Percentiles rank a stretch among this genome's conserved stretches.
Evolutionary conservation across 2,797 vertebrate genomes (phyloP).

Genomic region (Otolemur crassicaudatus): DNA sequence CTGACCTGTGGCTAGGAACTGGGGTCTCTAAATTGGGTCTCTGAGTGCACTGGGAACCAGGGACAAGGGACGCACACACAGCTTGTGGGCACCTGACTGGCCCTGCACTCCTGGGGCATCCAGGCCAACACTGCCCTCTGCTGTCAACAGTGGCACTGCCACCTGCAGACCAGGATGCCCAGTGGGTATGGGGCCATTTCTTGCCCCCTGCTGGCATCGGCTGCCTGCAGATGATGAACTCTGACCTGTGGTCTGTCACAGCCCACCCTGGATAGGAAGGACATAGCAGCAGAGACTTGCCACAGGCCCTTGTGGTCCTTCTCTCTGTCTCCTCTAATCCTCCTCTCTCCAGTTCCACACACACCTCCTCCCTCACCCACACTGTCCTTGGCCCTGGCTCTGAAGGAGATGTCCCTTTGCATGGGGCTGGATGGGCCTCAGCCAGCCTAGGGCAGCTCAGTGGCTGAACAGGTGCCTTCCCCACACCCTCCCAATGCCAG

Average conservation of each 20-base stretch:
- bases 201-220: not conserved
- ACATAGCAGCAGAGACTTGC: no score
- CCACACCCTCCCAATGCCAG: not conserved
- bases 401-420: not conserved
- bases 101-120: not conserved
- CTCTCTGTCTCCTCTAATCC: not conserved
- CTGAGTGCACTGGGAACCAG: no score
- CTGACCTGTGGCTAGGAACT: rapidly evolving
- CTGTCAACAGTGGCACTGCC: not conserved
- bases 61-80: rapidly evolving
- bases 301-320: not conserved
- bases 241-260: not conserved
- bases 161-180: not conserved
- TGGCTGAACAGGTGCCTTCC: not conserved
- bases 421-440: not conserved
- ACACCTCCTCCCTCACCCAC: not conserved
- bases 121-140: not conserved
- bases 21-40: not conserved
- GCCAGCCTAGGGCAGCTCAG: not conserved
- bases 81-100: not conserved
- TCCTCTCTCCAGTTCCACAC: no score
- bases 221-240: not conserved
- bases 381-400: not conserved
- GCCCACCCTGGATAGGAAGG: not conserved
- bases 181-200: not conserved